phyloP scores from a whole-genome alignment of 2,113 vertebrate genomes.

The Orthochromis malagaraziensis region DNA sequence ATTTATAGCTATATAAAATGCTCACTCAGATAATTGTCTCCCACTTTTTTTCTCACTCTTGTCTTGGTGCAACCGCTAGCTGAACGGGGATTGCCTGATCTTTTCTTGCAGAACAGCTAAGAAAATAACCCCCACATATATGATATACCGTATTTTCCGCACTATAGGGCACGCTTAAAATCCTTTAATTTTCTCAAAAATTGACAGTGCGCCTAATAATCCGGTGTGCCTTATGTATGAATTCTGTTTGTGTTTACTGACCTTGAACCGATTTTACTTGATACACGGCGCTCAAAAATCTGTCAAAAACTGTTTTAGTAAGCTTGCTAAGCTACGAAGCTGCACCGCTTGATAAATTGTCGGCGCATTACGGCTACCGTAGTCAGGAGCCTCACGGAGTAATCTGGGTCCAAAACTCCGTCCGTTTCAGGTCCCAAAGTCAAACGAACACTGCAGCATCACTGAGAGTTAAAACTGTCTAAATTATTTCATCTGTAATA shows the following conservation, averaged over 20 bases:
- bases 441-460: not conserved
- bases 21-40: not conserved
- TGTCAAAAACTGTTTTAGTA: not conserved
- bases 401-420: not conserved
- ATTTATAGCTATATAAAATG: not conserved
- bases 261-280: fast-evolving
- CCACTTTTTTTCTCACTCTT: not conserved
- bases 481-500: not conserved
- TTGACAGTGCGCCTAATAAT: fast-evolving
- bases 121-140: not conserved
- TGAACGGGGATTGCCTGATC: not conserved
- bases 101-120: not conserved
- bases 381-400: not conserved
- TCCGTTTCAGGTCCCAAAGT: fast-evolving
- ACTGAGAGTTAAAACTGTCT: not conserved
- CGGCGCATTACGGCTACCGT: fast-evolving
- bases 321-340: not conserved
- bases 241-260: not conserved
- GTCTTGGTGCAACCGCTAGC: not conserved
- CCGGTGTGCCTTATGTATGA: not conserved
- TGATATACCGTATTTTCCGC: not conserved
- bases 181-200: not conserved
- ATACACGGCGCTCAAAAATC: fast-evolving
- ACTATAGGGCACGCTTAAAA: not conserved
- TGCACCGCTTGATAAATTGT: not conserved